Conservation (phyloP, 2,113 vertebrate genomes). For the Mugil cephalus region DNA sequence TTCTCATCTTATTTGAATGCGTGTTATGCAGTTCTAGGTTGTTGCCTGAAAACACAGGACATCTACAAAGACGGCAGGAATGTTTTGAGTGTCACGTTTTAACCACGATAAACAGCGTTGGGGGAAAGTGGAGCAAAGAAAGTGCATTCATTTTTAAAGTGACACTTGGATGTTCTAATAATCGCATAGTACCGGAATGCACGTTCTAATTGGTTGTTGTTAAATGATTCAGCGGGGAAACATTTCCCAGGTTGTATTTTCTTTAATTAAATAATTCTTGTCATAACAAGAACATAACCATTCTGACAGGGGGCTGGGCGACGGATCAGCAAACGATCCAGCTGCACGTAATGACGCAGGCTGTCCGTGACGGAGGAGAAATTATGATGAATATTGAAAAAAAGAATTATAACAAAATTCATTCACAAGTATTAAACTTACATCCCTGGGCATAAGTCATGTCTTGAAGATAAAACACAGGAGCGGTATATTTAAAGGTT, state of each 20-base stretch:
- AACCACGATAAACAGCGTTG: slow-evolving; percentile 24
- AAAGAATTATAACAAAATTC: slow-evolving; percentile 29
- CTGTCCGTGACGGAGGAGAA: slow-evolving; percentile 7
- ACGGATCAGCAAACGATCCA: slow-evolving; percentile 20
- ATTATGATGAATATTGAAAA: slow-evolving; percentile 21
- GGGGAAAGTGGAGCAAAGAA: slow-evolving; percentile 22
- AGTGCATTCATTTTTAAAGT: slow-evolving; percentile 17
- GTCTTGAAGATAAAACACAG: slow-evolving; percentile 58
- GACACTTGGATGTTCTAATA: background rate
- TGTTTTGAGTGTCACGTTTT: slow-evolving; percentile 37
- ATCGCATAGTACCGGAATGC: background rate
- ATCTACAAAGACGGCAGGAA: slow-evolving; percentile 21
- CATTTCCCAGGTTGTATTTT: background rate
- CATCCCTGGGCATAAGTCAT: slow-evolving; percentile 44
- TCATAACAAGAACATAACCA: background rate
- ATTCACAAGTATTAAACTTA: slow-evolving; percentile 49
- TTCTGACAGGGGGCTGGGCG: background rate
- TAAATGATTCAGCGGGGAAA: background rate
- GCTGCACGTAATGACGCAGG: background rate
- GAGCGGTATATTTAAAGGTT: slow-evolving; percentile 69
- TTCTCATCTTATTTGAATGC: slow-evolving; percentile 34
- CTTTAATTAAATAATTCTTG: background rate
- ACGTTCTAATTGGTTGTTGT: background rate
- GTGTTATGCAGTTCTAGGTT: slow-evolving; percentile 25
- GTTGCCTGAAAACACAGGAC: slow-evolving; percentile 17